phyloP scores from a whole-genome alignment of 2,888 invertebrate species.

The Meloe dianella region DNA sequence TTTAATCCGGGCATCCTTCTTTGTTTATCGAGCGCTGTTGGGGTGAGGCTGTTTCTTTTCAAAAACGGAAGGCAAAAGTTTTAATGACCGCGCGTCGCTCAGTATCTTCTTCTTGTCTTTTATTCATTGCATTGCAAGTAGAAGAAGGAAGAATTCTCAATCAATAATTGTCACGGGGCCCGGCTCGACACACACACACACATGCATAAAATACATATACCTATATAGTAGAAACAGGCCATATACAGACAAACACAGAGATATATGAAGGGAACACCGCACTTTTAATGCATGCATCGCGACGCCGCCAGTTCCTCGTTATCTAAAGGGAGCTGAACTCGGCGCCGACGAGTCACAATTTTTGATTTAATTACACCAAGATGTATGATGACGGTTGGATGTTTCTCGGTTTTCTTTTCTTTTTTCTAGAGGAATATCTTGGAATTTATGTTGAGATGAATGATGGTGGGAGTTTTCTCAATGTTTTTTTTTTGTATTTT shows the following conservation, averaged over 20 bases:
- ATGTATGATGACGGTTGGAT: conserved; percentile 13
- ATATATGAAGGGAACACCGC: conserved; percentile 3
- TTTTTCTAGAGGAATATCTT: neutral
- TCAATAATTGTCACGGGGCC: conserved; percentile 71
- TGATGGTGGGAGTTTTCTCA: neutral
- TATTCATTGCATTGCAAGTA: conserved; percentile 56
- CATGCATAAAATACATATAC: conserved; percentile 16
- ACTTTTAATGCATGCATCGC: conserved; percentile 16
- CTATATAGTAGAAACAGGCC: neutral
- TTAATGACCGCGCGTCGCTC: conserved; percentile 56
- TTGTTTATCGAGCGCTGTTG: conserved; percentile 54
- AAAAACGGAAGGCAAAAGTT: conserved; percentile 56
- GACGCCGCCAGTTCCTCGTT: conserved; percentile 3
- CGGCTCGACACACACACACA: conserved; percentile 39
- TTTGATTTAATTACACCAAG: conserved; percentile 16
- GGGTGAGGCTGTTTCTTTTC: conserved; percentile 58
- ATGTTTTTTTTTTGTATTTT: neutral
- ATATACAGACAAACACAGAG: neutral
- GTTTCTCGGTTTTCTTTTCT: conserved; percentile 6
- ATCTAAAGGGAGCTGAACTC: conserved; percentile 1
- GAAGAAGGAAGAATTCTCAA: conserved; percentile 70
- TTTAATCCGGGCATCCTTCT: conserved; percentile 55
- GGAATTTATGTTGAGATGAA: neutral
- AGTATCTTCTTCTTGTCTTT: conserved; percentile 52
- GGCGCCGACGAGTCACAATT: conserved; percentile 16